A percentile compares a stretch with the other conserved stretches of the same genome.
These are phyloP conservation scores for Erpornis zantholeuca DNA, from an alignment of 2,113 vertebrate species.

Conservation along the genomic window DNA sequence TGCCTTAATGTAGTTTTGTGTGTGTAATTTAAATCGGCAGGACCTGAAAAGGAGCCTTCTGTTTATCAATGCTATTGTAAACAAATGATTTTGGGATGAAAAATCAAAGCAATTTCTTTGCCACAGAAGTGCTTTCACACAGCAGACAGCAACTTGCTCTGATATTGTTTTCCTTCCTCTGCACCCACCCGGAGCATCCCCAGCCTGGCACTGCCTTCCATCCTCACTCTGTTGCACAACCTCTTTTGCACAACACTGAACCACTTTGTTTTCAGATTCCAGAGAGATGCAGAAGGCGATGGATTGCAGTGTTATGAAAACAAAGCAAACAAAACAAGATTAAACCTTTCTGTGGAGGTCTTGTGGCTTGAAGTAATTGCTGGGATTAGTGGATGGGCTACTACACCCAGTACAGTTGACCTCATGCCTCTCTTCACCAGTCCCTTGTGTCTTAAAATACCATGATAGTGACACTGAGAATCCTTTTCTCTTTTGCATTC, in stretches of 20 bases:
- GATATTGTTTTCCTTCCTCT: conserved; percentile 39
- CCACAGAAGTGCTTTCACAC: conserved; percentile 10
- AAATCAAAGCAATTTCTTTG: conserved; percentile 56
- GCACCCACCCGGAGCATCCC: not conserved
- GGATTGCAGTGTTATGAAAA: conserved; percentile 28
- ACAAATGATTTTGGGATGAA: conserved; percentile 25
- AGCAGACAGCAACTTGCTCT: conserved; percentile 35
- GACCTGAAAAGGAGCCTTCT: not conserved
- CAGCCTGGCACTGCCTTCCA: not conserved
- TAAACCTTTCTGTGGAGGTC: not conserved
- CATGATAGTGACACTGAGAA: not conserved
- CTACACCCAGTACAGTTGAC: not conserved
- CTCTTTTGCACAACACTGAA: conserved; percentile 11
- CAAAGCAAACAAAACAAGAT: not conserved
- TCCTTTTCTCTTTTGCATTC: not conserved
- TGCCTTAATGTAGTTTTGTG: not conserved
- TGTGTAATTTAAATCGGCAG: not conserved
- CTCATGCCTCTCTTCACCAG: not conserved
- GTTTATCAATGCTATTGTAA: conserved; percentile 1
- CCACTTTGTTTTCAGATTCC: conserved; percentile 15
- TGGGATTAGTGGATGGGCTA: not conserved
- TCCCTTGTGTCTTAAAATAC: conserved; percentile 20
- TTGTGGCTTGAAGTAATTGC: not conserved
- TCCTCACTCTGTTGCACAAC: not conserved
- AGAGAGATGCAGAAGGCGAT: not conserved